Evolutionary conservation across 2,113 vertebrate species (phyloP).

Genomic region (Lophura nycthemera): DNA sequence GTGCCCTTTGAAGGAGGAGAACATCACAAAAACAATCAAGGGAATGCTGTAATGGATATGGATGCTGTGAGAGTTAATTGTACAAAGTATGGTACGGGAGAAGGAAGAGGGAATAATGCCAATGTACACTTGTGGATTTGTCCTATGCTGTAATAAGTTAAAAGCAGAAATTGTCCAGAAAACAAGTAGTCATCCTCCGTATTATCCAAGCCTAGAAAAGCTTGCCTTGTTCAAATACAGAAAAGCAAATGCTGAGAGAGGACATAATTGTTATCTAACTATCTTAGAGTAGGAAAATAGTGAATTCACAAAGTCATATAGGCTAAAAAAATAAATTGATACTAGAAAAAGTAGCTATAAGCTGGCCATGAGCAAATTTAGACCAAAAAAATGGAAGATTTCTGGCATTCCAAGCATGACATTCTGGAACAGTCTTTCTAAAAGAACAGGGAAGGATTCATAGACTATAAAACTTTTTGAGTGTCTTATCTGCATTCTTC

Average conservation of each 20-base stretch:
- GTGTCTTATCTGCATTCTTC: not conserved
- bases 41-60: not conserved
- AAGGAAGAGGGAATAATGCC: not conserved
- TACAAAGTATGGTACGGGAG: not conserved
- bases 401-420: not conserved
- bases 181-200: not conserved
- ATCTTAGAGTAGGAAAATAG: not conserved
- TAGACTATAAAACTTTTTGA: not conserved
- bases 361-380: not conserved
- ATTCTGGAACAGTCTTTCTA: not conserved
- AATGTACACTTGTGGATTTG: not conserved
- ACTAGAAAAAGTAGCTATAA: not conserved
- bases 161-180: not conserved
- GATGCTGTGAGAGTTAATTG: fast-evolving
- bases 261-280: not conserved
- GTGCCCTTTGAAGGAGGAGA: not conserved
- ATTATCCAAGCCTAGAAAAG: not conserved
- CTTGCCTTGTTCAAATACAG: not conserved
- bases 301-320: not conserved
- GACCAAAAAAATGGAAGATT: not conserved
- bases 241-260: not conserved
- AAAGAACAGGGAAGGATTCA: not conserved
- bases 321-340: not conserved
- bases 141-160: not conserved
- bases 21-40: not conserved